Evolutionary conservation across 2,113 vertebrate species (phyloP).

Genomic region (Caranx melampygus): DNA sequence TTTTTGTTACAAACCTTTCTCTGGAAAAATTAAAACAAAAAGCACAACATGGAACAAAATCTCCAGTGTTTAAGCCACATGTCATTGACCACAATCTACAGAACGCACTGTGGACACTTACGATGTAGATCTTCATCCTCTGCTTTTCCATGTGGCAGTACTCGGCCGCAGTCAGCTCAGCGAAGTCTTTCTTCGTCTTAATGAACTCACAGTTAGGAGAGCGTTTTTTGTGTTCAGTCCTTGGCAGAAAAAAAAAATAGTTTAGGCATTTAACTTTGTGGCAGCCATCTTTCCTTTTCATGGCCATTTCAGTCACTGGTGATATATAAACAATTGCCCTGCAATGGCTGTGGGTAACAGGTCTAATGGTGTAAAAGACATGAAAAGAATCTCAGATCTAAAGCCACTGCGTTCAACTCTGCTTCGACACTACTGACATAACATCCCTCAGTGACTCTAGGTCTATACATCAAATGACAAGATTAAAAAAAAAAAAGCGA

Average conservation of each 20-base stretch:
- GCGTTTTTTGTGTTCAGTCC: slow-evolving; percentile 83
- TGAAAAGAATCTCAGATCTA: background rate
- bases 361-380: background rate
- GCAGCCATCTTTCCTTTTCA: background rate
- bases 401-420: background rate
- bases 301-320: background rate
- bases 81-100: background rate
- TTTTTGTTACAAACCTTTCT: slow-evolving; percentile 77
- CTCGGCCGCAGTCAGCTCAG: slow-evolving; percentile 83
- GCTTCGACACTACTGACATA: background rate
- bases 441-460: background rate
- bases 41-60: background rate
- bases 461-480: background rate
- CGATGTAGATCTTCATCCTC: slow-evolving; percentile 82
- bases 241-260: slow-evolving; percentile 48
- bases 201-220: slow-evolving; percentile 83
- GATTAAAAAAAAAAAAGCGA: background rate
- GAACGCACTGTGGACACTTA: slow-evolving; percentile 63
- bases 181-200: slow-evolving; percentile 73
- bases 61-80: background rate
- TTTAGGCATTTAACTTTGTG: background rate
- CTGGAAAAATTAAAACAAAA: slow-evolving; percentile 51
- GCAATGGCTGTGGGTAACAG: background rate
- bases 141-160: slow-evolving; percentile 83
- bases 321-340: background rate